Evolutionary conservation across 2,113 vertebrate genomes (phyloP), one percentile per base, ranked within the genome.

Genomic region (Chitala chitala): DNA sequence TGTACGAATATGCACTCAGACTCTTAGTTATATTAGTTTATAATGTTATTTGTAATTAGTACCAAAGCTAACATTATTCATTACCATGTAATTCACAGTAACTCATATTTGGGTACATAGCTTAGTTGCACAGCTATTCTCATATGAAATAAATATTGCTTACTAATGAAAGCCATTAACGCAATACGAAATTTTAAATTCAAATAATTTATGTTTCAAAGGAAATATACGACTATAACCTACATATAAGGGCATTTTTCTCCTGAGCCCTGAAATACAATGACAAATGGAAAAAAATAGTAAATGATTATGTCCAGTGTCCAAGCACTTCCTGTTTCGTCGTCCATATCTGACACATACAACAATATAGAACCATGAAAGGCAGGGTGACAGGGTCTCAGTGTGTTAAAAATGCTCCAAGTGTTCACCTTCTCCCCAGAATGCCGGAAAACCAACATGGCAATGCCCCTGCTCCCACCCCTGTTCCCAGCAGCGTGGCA

Each of bases 361-460:
- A 68, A 22, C 20, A 26, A 46, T 29, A 68, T 46, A 68, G 13
- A 31, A 38, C 44, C 64, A 68, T 68, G 22, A 68, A 68, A 68
- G 64, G 64, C 64, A 17, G 10, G 42, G 10, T 38, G 5, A 24
- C 5, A 24, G 33, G 5, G 7, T 68, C 22, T 3, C 42, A n/a
- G 24, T 24, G 1, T 44, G 8, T 68, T 68, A 42, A 36, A 46
- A 22, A 46, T 24, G 22, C 2, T 13, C 42, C 22, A 46, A 24
- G 24, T 68, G 42, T 48, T 26, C 12, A 15, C 22, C 40, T 22
- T 42, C 46, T 68, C 24, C 22, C 15, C 64, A 22, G 38, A 48
- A 29, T 29, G 26, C 44, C 13, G 12, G 38, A 68, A 68, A 68
- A n/a, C 42, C 29, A 42, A 42, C 24, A 29, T 68, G n/a, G n/a